Conservation (phyloP, 2,888 invertebrate genomes). For the Smittia aterrima region DNA sequence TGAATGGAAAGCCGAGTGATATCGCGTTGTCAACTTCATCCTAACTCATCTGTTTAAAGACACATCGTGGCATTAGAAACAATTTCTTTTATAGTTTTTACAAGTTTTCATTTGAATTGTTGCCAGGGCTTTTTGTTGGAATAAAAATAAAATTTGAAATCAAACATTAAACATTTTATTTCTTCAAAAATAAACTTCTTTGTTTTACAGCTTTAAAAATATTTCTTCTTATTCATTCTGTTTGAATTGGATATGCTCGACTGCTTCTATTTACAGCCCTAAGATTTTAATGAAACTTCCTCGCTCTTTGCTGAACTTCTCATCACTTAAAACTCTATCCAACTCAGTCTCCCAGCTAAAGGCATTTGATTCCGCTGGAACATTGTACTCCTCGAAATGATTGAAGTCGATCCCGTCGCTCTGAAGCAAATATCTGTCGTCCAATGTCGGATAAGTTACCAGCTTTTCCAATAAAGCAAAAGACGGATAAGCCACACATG, state of each 20-base stretch:
- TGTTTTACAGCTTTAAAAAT: too few relatives aligned
- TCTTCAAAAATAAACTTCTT: too few relatives aligned
- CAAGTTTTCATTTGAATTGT: neutral
- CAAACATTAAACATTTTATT: too few relatives aligned
- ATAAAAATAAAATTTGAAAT: too few relatives aligned
- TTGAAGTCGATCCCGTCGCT: neutral
- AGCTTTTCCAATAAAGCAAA: neutral
- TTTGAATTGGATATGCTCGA: too few relatives aligned
- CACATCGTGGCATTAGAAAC: neutral
- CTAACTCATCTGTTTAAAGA: neutral
- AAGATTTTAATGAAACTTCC: too few relatives aligned
- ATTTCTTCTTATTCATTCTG: too few relatives aligned
- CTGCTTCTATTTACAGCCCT: too few relatives aligned
- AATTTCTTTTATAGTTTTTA: neutral
- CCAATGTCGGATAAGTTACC: neutral
- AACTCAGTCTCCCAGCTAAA: neutral
- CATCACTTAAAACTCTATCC: neutral
- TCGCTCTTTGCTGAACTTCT: too few relatives aligned
- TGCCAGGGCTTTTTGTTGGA: neutral
- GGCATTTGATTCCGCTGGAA: neutral
- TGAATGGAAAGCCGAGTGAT: neutral
- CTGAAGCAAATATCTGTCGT: neutral
- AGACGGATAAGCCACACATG: neutral
- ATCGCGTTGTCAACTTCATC: neutral
- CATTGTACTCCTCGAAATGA: neutral